Percentiles rank a stretch among this genome's conserved stretches.
Evolutionary conservation across 2,113 vertebrate genomes (phyloP).

Genomic region (Talpa occidentalis): DNA sequence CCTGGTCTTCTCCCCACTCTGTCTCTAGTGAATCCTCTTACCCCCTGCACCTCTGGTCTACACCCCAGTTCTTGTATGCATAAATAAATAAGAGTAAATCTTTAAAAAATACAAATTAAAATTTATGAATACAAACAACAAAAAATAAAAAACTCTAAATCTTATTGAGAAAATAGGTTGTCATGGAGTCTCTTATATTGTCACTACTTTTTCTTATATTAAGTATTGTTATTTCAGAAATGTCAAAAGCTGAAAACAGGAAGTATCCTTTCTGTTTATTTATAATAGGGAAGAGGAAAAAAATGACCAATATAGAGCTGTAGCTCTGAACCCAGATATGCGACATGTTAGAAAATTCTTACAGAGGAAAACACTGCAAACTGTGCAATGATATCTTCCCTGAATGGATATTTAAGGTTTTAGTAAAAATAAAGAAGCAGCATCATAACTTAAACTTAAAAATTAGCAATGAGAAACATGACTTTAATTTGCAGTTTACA

Average conservation of each 20-base stretch:
- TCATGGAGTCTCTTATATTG: background rate
- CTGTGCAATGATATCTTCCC: background rate
- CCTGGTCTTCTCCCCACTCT: too few relatives aligned
- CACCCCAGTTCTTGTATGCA: too few relatives aligned
- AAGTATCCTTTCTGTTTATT: slow-evolving; percentile 26
- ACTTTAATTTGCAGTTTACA: slow-evolving; percentile 22
- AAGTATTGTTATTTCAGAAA: background rate
- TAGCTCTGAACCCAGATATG: background rate
- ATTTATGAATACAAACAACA: background rate
- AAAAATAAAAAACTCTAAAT: background rate
- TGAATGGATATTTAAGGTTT: background rate
- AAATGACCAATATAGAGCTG: background rate
- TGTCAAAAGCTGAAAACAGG: background rate
- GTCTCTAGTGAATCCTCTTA: too few relatives aligned
- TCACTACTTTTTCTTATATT: background rate
- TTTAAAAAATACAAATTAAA: background rate
- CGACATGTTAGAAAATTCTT: background rate
- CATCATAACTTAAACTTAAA: slow-evolving; percentile 35
- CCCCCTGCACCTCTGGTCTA: too few relatives aligned
- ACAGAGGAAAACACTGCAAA: background rate
- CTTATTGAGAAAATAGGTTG: background rate
- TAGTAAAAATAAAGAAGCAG: slow-evolving; percentile 31
- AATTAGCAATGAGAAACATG: background rate
- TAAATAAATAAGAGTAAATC: too few relatives aligned
- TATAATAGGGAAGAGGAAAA: slow-evolving; percentile 22